Base-by-base conservation (phyloP, 1,140 invertebrate genomes). In the Drosophila equinoxialis region DNA sequence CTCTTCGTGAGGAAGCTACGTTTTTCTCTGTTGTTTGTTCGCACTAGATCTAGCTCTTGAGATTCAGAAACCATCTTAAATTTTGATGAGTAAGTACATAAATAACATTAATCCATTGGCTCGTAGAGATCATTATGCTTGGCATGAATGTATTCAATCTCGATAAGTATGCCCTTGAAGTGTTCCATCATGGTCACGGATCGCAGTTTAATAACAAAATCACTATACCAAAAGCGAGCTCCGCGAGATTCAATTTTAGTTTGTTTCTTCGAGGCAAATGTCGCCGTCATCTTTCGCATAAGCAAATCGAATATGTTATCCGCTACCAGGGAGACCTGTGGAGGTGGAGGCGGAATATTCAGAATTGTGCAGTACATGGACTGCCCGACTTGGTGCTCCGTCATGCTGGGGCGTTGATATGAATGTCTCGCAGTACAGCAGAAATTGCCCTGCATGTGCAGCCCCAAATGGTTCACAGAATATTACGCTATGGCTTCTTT, bases 301-400 rank as follows among this genome's bases (percentile, higher is more conserved):
- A 99, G 92, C 26, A 98, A 92, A 92, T 99, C 98, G 90, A 99
- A 98, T 3, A 98, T 93, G 1, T 95, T 95, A 92, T 99, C 98
- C 0, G 98, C 97, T 30, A 98, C 96, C 0, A 99, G 93, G 33
- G 97, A 96, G 10, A 97, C 95, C 45, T 95, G 95, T 91, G 93
- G 99, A 99, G 10, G 98, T 97, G 0, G 98, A 97, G 0, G 97
- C 97, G 1, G 98, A 98, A 83, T 98, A 97, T 91, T 99, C 98
- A 0, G 96, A 98, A 93, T 99, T 98, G 92, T 99, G 98, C 1
- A 99, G 93, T 11, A 99, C 95, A 92, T 99, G 97, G 1, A 99
- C 95, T 1, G 96, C 96, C 82, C 96, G 95, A 71, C 95, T 95
- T 54, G 95, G 82, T 51, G 94, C 48, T 0, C 87, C 80, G 48